phyloP scores from a whole-genome alignment of 1,140 invertebrate genomes.

The Steinernema feltiae region DNA sequence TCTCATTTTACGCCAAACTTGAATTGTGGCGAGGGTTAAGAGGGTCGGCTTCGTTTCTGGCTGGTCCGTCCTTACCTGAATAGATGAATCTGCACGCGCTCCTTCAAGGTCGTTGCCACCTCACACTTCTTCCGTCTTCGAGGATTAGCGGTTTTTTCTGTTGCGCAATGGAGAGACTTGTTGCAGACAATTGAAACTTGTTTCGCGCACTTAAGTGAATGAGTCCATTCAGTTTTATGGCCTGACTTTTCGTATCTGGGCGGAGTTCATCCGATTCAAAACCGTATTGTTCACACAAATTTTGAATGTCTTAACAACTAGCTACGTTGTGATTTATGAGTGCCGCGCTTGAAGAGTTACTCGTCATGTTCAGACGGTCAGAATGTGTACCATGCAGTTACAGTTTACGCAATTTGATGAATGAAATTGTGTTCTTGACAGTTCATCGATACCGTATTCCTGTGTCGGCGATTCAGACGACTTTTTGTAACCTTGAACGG shows the following conservation, averaged over 20 bases:
- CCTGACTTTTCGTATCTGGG: background rate
- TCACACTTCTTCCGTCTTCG: conserved; percentile 15
- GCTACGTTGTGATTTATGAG: conserved; percentile 10
- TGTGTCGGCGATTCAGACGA: background rate
- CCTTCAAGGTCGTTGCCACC: conserved; percentile 5
- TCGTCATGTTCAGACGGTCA: background rate
- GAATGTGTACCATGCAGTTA: background rate
- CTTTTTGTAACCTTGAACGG: background rate
- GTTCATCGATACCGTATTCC: background rate
- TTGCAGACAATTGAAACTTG: conserved; percentile 11
- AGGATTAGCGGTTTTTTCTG: conserved; percentile 13
- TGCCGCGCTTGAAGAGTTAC: background rate
- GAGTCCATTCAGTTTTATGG: conserved; percentile 14
- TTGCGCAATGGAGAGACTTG: background rate
- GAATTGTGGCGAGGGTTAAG: conserved; percentile 7
- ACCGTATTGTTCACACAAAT: background rate
- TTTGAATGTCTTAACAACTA: background rate
- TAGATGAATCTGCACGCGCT: background rate
- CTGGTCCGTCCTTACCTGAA: conserved; percentile 4
- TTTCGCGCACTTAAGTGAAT: conserved; percentile 12
- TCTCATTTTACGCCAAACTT: conserved; percentile 13
- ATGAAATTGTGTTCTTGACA: background rate
- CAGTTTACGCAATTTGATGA: background rate
- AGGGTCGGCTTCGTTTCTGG: background rate
- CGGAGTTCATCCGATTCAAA: background rate